Conservation (phyloP, 1,140 invertebrate genomes). For the Calosoma granatense region DNA sequence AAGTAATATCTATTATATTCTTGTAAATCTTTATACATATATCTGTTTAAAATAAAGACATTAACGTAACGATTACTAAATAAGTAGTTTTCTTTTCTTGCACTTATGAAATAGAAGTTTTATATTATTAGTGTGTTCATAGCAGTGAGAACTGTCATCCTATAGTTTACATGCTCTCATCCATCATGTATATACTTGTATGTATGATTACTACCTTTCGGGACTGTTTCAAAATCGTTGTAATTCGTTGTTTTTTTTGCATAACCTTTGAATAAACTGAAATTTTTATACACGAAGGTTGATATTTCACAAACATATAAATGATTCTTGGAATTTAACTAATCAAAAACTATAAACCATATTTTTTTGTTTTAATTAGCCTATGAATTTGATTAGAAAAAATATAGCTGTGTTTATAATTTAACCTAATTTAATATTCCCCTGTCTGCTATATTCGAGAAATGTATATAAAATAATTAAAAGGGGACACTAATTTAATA, state of each 20-base stretch:
- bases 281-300: not conserved
- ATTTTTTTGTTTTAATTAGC: too few relatives aligned
- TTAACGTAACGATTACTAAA: not conserved
- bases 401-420: too few relatives aligned
- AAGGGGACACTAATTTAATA: too few relatives aligned
- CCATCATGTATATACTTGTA: not conserved
- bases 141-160: not conserved
- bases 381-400: too few relatives aligned
- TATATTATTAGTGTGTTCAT: not conserved
- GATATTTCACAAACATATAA: not conserved
- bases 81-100: not conserved
- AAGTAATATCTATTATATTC: too few relatives aligned
- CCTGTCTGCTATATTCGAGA: too few relatives aligned
- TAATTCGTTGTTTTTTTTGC: not conserved
- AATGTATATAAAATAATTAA: too few relatives aligned
- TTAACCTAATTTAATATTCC: too few relatives aligned
- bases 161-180: not conserved
- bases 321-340: not conserved
- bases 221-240: not conserved
- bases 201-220: not conserved
- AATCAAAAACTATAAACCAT: too few relatives aligned
- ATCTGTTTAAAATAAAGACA: not conserved
- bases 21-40: too few relatives aligned
- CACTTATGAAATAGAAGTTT: not conserved
- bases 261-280: not conserved